Base-by-base conservation (phyloP, 2,888 invertebrate genomes). In the Bibio marci region DNA sequence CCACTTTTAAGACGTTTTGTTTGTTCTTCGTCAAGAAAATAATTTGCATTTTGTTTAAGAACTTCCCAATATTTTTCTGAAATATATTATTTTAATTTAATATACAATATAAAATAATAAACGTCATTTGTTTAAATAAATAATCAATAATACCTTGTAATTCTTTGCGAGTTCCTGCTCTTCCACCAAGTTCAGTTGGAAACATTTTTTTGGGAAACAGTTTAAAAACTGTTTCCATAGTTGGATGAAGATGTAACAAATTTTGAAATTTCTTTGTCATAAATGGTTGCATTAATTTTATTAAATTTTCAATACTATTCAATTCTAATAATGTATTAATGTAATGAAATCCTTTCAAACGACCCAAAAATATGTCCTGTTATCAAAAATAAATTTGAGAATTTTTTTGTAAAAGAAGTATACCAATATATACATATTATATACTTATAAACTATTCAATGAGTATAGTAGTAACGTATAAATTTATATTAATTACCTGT, bases 291-390 rank as follows among this genome's bases (percentile, higher is more conserved):
- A 81, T 65, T 45, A 82, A 51, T 22, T 22, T 8, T 4, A 22
- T 6, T 22, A 22, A 6, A 43, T 71, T 67, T 59, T 81, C 53
- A 42, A 81, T 55, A 48, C 72, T 73, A 49, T 81, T 81, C 66
- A 80, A 71, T 47, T 79, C 74, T 1, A 69, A 62, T 0, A 76
- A 73, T 1, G 76, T 72, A 51, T 76, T 80, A 43, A 79, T 57
- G 45, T 79, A 79, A 52, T 80, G 80, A 5, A 82, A 60, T 1
- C 70, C 75, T 48, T 74, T 71, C 2, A 81, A 57, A 30, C 76
- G 69, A 3, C 22, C 22, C 22, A 22, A 22, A 22, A 22, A 22
- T n/a, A n/a, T 6, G 22, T 22, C 22, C 22, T 22, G n/a, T 8
- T 22, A 22, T 22, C 22, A 22, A 22, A 22, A 22, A n/a, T n/a